Evolutionary conservation across 2,888 invertebrate species (phyloP).

Genomic region (Alviniconcha strummeri): DNA sequence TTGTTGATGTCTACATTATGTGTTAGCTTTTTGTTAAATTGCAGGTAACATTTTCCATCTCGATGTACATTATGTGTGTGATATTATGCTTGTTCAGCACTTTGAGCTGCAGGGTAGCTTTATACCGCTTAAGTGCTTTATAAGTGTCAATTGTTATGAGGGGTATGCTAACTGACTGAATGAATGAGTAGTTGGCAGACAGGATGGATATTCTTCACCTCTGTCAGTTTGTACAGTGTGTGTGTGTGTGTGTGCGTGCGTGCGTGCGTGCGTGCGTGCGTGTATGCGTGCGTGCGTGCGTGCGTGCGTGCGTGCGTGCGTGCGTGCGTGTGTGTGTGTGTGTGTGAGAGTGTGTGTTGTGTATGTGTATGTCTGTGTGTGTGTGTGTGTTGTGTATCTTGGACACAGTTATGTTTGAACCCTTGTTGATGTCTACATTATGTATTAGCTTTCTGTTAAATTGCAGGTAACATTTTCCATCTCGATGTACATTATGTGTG

Average conservation of each 20-base stretch:
- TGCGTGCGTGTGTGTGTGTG: background rate
- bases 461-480: background rate
- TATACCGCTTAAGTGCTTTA: background rate
- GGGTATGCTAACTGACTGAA: no score
- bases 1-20: background rate
- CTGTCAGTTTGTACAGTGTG: background rate
- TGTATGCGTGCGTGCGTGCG: background rate
- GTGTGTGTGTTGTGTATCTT: background rate
- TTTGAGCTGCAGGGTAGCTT: background rate
- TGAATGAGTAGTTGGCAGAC: no score
- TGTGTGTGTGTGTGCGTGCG: constrained; percentile 3
- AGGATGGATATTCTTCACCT: background rate
- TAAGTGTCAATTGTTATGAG: no score
- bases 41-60: background rate
- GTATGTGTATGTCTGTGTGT: background rate
- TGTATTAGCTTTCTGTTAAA: background rate
- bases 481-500: background rate
- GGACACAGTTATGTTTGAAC: background rate
- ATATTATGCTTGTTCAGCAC: background rate
- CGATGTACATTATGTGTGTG: background rate
- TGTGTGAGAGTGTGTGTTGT: background rate
- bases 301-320: background rate
- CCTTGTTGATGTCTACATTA: background rate
- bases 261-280: constrained; percentile 3
- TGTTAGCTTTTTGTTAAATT: background rate